A percentile compares a stretch with the other conserved stretches of the same genome.
Evolutionary conservation across 2,888 invertebrate genomes (phyloP).

Genomic region (Chironomus riparius): DNA sequence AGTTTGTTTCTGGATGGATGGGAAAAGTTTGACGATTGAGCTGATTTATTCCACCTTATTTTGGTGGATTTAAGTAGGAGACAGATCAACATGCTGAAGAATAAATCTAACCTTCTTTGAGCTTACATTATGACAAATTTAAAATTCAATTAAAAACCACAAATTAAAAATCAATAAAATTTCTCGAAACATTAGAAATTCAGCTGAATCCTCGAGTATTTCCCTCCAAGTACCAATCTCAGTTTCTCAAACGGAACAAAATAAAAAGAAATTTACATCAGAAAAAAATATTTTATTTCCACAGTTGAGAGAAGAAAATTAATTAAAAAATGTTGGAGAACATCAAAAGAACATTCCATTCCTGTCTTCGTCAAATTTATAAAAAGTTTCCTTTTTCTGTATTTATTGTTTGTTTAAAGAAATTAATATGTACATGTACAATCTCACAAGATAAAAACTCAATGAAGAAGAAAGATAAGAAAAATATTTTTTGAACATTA

Average conservation of each 20-base stretch:
- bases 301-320: background rate
- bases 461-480: background rate
- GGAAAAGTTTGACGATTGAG: no score
- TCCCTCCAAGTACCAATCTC: no score
- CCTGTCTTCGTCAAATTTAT: background rate
- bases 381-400: background rate
- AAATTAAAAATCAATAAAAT: no score
- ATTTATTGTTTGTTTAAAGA: constrained; percentile 13
- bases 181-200: no score
- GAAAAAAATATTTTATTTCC: background rate
- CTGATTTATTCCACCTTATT: no score
- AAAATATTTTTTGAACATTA: background rate
- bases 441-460: background rate
- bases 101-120: no score
- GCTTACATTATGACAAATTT: no score
- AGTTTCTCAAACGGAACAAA: background rate
- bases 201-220: no score
- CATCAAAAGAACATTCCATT: constrained; percentile 21
- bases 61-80: no score
- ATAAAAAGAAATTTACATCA: background rate
- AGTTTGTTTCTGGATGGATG: no score
- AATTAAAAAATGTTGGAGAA: constrained; percentile 20
- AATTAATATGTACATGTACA: constrained; percentile 4
- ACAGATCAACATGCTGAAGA: no score
- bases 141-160: no score